Evolutionary conservation across 2,888 invertebrate genomes (phyloP).

Genomic region (Agrochola lychnidis): DNA sequence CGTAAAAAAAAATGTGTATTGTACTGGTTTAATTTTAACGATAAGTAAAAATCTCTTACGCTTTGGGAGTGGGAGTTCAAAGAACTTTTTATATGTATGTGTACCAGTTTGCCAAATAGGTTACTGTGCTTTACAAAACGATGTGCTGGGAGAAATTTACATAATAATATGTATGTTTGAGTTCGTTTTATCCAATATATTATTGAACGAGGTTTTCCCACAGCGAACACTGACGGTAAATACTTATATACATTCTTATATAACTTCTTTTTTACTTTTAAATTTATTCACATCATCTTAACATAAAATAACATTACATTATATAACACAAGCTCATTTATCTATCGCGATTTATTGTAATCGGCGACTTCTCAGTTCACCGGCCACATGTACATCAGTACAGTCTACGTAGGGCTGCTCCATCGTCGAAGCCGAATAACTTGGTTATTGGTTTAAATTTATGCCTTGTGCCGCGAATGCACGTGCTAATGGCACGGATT

Average conservation of each 20-base stretch:
- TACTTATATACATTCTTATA: not conserved
- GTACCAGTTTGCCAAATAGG: slow-evolving; percentile 60
- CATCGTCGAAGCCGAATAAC: too few relatives aligned
- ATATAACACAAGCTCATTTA: too few relatives aligned
- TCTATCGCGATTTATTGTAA: too few relatives aligned
- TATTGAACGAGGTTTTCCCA: slow-evolving; percentile 17
- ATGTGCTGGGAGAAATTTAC: slow-evolving; percentile 38
- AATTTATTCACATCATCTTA: too few relatives aligned
- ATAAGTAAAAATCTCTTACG: slow-evolving; percentile 29
- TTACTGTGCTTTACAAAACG: slow-evolving; percentile 53
- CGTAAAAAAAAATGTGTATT: slow-evolving; percentile 25
- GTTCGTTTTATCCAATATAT: slow-evolving; percentile 28
- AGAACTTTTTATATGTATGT: slow-evolving; percentile 29
- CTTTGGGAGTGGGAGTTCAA: slow-evolving; percentile 37
- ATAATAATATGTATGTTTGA: slow-evolving; percentile 30
- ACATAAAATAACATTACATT: too few relatives aligned
- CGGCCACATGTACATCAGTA: too few relatives aligned
- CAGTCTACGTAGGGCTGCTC: too few relatives aligned
- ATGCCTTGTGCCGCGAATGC: too few relatives aligned
- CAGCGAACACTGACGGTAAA: not conserved
- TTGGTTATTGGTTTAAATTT: too few relatives aligned
- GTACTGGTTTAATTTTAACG: slow-evolving; percentile 36
- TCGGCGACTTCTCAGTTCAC: too few relatives aligned
- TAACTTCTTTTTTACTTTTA: not conserved
- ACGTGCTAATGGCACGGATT: too few relatives aligned